Base-by-base conservation (phyloP, 2,113 vertebrate species). In the Dicentrarchus labrax region DNA sequence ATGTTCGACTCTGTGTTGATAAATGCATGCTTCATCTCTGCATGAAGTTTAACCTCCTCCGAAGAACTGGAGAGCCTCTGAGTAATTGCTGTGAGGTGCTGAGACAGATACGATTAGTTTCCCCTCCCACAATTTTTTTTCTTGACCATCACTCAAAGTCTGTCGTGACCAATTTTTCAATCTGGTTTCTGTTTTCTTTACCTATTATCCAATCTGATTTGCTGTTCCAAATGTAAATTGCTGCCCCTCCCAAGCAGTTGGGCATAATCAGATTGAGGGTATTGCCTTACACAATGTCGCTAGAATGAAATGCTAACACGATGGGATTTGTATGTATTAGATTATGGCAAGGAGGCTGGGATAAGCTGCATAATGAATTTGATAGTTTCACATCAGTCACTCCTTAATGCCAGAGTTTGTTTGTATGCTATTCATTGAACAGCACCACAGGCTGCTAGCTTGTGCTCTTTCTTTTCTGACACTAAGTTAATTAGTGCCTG, bases 241-340 rank as follows among this genome's bases (percentile, higher is more conserved):
- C 82, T 6, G 36, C 72, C 81, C 82, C 76, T 83, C 83, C 88
- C 86, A 67, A 76, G 76, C 74, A 71, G 75, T 76, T 70, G 60
- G 60, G 79, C 67, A 43, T 94, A 95, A 96, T 95, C 92, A 94
- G 90, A 94, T 94, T 93, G 87, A 88, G 84, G 76, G 91, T 95
- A 95, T 93, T 91, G 86, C 90, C 72, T 95, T 92, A 86, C 86
- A 90, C 88, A 93, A 83, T 91, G 88, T 85, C 75, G 78, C 88
- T 62, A 83, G 85, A 95, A 95, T 95, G 90, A 95, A 95, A 95
- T 93, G 94, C 89, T 86, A 94, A 93, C 93, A 91, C 85, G 85
- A 91, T 93, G 80, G 93, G 92, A 94, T 94, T 92, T 90, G 88
- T 86, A 84, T 87, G 91, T 89, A 95, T 94, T 94, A 88, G 92